These are phyloP conservation scores for Cyanocitta stelleri DNA, from an alignment of 2,113 vertebrate species.

Conservation along the genomic window DNA sequence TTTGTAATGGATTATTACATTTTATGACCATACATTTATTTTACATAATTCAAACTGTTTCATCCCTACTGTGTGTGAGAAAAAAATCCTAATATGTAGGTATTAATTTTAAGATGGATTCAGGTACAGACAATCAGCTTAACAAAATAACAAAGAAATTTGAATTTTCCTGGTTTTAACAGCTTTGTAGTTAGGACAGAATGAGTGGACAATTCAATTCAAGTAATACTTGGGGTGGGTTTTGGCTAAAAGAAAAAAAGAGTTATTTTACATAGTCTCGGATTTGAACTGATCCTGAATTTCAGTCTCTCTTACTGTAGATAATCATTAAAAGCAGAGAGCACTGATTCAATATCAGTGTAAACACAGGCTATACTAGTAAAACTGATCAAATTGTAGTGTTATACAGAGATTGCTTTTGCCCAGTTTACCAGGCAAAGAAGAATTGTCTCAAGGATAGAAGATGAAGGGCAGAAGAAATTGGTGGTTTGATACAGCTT, in stretches of 20 bases:
- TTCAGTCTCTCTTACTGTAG: not conserved
- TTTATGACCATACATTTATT: slow-evolving; percentile 44
- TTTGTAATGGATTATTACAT: slow-evolving; percentile 51
- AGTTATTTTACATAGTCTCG: not conserved
- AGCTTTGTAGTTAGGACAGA: not conserved
- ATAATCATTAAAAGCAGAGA: not conserved
- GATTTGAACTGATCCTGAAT: not conserved
- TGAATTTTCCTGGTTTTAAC: not conserved
- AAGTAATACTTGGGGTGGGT: not conserved
- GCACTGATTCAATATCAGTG: no score
- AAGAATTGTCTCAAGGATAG: not conserved
- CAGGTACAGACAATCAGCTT: not conserved
- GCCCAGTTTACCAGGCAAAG: not conserved
- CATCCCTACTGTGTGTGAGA: not conserved
- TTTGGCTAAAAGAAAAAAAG: not conserved
- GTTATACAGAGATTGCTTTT: not conserved
- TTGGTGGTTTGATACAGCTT: not conserved
- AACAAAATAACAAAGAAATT: not conserved
- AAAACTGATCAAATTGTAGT: not conserved
- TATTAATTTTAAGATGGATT: not conserved
- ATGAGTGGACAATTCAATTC: not conserved
- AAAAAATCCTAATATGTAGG: not conserved
- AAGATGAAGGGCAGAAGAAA: not conserved
- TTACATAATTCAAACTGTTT: not conserved
- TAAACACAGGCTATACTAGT: not conserved